Evolutionary conservation across 2,888 invertebrate genomes (phyloP), one percentile per base, ranked within the genome.

Genomic region (Flabesymbios commensalis): DNA sequence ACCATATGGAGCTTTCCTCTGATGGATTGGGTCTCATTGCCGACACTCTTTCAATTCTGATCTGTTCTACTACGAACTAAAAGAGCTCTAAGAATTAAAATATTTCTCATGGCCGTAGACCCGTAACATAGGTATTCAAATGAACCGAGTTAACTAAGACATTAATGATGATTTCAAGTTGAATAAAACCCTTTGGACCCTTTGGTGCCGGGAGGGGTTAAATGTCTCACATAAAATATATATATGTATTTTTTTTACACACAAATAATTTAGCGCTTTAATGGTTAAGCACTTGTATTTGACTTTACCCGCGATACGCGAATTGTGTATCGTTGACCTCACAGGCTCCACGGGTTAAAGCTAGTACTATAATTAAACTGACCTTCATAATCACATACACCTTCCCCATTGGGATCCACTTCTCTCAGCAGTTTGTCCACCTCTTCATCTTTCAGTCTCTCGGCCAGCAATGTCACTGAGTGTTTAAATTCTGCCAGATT

Each of bases 371-470:
- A 33, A 24, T 26, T 14, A 36, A 3, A 39, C 59, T 31, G 24
- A 68, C 69, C 67, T 19, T 69, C 59, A 26, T 47, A 49, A 33
- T 61, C 61, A 47, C 63, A 41, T 45, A 48, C 52, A 10, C 69
- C 69, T 29, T 68, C 67, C 32, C 63, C 67, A 32, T 69, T 57
- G 47, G 56, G 60, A 48, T 69, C 69, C 14, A 66, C 67, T 33
- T 63, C 69, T 43, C 69, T 48, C 19, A 69, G 36, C n/a, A 69
- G 51, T 36, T 66, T 64, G 33, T 69, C 69, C n/a, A 69, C 52
- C 39, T 69, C 65, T 39, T 69, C 69, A 17, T 63, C 51, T 2
- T 53, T 63, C 42, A 69, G 60, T 19, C 56, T 39, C 48, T 69
- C 69, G 19, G 65, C 69, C 4, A 69, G 63, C 2, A 68, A 61